Conservation (phyloP, 92 coral and sea anemone species). For the Paragorgia papillata region DNA sequence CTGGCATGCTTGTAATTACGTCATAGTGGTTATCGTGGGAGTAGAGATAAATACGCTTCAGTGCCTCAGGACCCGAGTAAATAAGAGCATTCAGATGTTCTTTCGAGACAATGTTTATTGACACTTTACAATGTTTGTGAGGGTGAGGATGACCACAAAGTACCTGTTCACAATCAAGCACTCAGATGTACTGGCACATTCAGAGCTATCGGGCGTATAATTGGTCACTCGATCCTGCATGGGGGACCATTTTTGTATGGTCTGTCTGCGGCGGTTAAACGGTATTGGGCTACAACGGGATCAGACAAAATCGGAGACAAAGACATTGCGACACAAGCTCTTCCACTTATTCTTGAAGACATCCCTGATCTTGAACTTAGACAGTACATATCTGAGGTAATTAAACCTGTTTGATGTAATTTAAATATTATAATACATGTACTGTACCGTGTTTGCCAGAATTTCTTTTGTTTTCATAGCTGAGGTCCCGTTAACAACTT, state of each 20-base stretch:
- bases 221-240: conserved; percentile 65
- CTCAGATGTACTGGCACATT: conserved; percentile 56
- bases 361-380: conserved; percentile 56
- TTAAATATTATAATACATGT: too few species aligned
- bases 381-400: conserved; percentile 52
- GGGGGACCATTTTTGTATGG: conserved; percentile 62
- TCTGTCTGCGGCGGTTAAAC: conserved; percentile 49
- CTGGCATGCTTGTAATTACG: too few species aligned
- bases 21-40: too few species aligned
- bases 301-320: conserved; percentile 6
- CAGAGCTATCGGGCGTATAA: conserved; percentile 56
- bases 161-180: conserved; percentile 54
- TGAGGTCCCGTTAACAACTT: too few species aligned
- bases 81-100: too few species aligned
- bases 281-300: conserved; percentile 40
- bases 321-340: conserved; percentile 39
- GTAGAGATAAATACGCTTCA: too few species aligned
- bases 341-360: conserved; percentile 51
- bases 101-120: too few species aligned
- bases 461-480: too few species aligned
- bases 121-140: too few species aligned
- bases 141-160: conserved; percentile 54
- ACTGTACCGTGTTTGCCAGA: too few species aligned
- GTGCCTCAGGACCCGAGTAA: too few species aligned
- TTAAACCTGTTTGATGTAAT: too few species aligned